phyloP scores from a whole-genome alignment of 2,113 vertebrate genomes.

The Gadus macrocephalus region DNA sequence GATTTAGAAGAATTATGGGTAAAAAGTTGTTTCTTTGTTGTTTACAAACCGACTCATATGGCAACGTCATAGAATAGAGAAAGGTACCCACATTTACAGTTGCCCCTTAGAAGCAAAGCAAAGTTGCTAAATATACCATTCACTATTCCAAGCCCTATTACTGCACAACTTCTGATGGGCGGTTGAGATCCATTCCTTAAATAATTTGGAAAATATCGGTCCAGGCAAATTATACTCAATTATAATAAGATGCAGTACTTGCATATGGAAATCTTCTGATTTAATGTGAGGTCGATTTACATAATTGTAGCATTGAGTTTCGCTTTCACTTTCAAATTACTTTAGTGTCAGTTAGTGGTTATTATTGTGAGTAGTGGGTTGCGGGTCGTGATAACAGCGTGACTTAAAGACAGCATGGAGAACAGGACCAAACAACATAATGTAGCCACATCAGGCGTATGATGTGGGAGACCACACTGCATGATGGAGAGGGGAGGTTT shows the following conservation, averaged over 20 bases:
- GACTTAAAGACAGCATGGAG: conserved; percentile 28
- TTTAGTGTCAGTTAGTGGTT: conserved; percentile 54
- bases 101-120: conserved; percentile 37
- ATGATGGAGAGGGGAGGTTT: too few species aligned
- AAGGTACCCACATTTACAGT: conserved; percentile 16
- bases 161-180: conserved; percentile 40
- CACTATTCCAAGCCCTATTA: conserved; percentile 47
- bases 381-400: conserved; percentile 34
- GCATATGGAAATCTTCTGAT: conserved; percentile 21
- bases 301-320: conserved; percentile 41
- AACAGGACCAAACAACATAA: conserved; percentile 27
- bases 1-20: background rate
- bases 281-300: conserved; percentile 35
- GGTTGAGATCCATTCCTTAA: conserved; percentile 10
- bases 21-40: conserved; percentile 8
- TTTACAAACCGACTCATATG: conserved; percentile 17
- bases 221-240: conserved; percentile 37
- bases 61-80: conserved; percentile 21
- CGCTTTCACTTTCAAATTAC: conserved; percentile 36
- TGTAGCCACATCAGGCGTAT: conserved; percentile 11
- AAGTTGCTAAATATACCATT: conserved; percentile 41
- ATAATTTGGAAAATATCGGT: conserved; percentile 38
- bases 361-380: conserved; percentile 43
- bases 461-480: background rate
- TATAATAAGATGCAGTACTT: conserved; percentile 31